Conservation (phyloP, 2,797 vertebrate species). For the Synanceia verrucosa region DNA sequence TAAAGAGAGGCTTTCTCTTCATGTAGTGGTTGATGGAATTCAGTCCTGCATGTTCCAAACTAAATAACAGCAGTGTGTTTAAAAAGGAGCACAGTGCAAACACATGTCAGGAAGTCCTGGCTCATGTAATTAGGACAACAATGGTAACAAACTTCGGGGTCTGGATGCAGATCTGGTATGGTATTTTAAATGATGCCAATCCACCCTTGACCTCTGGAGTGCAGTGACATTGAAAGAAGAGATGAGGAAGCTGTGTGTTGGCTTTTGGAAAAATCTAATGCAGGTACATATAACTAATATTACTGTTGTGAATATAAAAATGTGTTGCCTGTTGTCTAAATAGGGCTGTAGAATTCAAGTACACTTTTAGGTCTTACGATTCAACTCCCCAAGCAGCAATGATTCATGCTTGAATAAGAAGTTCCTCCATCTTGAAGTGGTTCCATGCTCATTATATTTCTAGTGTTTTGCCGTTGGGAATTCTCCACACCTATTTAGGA, state of each 20-base stretch:
- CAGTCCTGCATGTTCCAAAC: not conserved
- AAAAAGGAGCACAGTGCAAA: conserved; percentile 14
- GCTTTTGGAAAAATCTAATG: not conserved
- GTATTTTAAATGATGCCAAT: not conserved
- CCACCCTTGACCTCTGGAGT: not conserved
- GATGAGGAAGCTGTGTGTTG: not conserved
- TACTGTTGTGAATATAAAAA: not conserved
- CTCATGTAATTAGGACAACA: not conserved
- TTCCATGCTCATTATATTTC: conserved; percentile 42
- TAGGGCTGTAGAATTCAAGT: not conserved
- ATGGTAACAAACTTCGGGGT: not conserved
- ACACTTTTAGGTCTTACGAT: conserved; percentile 11
- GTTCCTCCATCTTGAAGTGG: conserved; percentile 24
- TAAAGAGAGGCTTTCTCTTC: not conserved
- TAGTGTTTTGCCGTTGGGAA: conserved; percentile 27
- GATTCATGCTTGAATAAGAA: conserved; percentile 41
- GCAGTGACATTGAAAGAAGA: not conserved
- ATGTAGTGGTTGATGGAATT: not conserved
- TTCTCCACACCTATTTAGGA: conserved; percentile 34
- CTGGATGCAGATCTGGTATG: not conserved
- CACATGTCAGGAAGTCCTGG: not conserved
- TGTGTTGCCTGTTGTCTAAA: not conserved
- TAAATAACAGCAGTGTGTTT: conserved; percentile 1
- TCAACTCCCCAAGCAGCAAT: conserved; percentile 22
- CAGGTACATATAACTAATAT: not conserved